Base-by-base conservation (phyloP, 2,113 vertebrate species). In the Romanogobio albipinnatus region DNA sequence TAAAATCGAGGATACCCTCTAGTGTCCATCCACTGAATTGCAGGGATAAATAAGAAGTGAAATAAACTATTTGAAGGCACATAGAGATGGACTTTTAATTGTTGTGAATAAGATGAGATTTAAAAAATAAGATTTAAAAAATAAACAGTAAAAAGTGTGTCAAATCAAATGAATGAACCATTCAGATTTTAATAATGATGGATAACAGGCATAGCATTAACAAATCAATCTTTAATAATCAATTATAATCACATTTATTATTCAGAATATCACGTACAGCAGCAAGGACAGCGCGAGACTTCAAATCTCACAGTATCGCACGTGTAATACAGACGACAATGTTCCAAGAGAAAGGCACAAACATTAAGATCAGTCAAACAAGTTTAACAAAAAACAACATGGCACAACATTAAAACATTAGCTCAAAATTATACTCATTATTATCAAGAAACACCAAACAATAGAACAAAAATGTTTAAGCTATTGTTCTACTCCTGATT, bases 321-420 rank as follows among this genome's bases (percentile, higher is more conserved):
- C 53, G 74, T 82, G 61, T 78, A 78, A 87, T 85, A 64, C 49
- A 33, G 84, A 86, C 17, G 14, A 61, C 66, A 26, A 86, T 22
- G 56, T 80, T 79, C 22, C 36, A 75, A 88, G 86, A 85, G 73
- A 86, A 88, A 86, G 85, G 77, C 85, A 87, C 82, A 75, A 33
- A 87, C 76, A 87, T 80, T 49, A 45, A 83, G 75, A 77, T 77
- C 39, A 86, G 58, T 47, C 62, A 85, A 79, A 79, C 45, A n/a
- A 77, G 85, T 68, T 10, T 17, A 77, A 82, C 62, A 36, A 49
- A 51, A 87, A 58, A 85, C 64, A 74, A 64, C 39, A 39, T 39
- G 73, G 74, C 49, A 78, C 81, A 79, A 81, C 70, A 83, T 61
- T 86, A 75, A 56, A 77, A 86, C 64, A 51, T 36, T 56, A 77